Evolutionary conservation across 2,113 vertebrate species (phyloP).

Genomic region (Saccopteryx bilineata): DNA sequence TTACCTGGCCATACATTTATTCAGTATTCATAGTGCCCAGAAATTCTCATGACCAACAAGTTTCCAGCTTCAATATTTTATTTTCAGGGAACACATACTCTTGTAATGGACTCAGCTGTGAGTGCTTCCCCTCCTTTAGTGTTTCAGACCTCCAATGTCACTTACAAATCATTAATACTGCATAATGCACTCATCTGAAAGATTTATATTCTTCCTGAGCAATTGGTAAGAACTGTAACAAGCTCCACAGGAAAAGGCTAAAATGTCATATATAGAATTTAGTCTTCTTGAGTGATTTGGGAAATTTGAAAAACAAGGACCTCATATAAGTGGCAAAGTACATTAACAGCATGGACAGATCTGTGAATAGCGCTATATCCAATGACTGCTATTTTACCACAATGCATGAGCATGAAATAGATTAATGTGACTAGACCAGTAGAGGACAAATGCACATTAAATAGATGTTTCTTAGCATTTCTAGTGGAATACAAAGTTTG

Average conservation of each 20-base stretch:
- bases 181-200: conserved; percentile 27
- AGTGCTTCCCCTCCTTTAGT: conserved; percentile 41
- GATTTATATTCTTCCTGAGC: conserved; percentile 56
- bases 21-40: not conserved
- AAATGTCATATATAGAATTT: not conserved
- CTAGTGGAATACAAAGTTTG: not conserved
- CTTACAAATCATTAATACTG: conserved; percentile 20
- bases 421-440: not conserved
- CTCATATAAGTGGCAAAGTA: not conserved
- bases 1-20: not conserved
- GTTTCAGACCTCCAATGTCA: conserved; percentile 59
- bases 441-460: not conserved
- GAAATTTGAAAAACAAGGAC: not conserved
- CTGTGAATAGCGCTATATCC: not conserved
- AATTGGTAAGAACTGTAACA: conserved; percentile 54
- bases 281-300: conserved; percentile 55
- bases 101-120: conserved; percentile 51
- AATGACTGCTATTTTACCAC: not conserved
- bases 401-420: not conserved
- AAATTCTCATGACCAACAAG: not conserved
- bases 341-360: not conserved
- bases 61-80: not conserved
- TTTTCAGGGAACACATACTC: conserved; percentile 29
- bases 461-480: not conserved
- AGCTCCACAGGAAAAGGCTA: conserved; percentile 34